Base-by-base conservation (phyloP, 92 coral and sea anemone genomes). In the Anthopleura xanthogrammica region DNA sequence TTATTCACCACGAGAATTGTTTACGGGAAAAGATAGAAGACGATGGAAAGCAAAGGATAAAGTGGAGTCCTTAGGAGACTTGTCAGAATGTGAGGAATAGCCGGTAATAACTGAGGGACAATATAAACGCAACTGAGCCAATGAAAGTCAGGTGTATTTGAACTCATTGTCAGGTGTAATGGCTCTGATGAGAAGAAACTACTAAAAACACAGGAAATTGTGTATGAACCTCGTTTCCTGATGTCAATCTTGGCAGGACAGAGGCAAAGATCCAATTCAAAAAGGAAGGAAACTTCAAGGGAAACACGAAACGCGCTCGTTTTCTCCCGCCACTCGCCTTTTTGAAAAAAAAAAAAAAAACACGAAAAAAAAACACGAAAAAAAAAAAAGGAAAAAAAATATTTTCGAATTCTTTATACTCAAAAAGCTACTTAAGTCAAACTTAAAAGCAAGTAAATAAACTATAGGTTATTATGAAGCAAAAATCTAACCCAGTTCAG, bases 161-260 rank as follows among this genome's bases (percentile, higher is more conserved):
- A 66, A 81, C 78, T 70, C 86, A 57, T 78, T 89, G 92, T 90
- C 98, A 94, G 98, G 93, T 94, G 98, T 84, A 85, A 75, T 60
- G 82, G 81, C 83, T 70, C 74, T 87, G 90, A 85, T 89, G 89
- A 83, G 82, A 87, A 90, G 87, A 82, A 76, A 91, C 91, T 90
- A 92, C 92, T 87, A 85, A 87, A 62, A 89, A 89, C 74, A 83
- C 95, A 91, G 98, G 98, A 94, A 94, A 94, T 94, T 94, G 92
- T 88, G 86, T 83, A 83, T 79, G 82, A 89, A 92, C 92, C 92
- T 91, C 93, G 94, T 91, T 88, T 86, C 95, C 95, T 82, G 88
- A 52, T 91, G 93, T 89, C 98, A 94, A 82, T 70, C 92, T 77
- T 75, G 56, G 88, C 77, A 83, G 50, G 89, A 54, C 90, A 88